Percentiles rank a stretch among this genome's conserved stretches.
Conservation (phyloP, 2,113 vertebrate genomes). For the Sclerurus mexicanus region DNA sequence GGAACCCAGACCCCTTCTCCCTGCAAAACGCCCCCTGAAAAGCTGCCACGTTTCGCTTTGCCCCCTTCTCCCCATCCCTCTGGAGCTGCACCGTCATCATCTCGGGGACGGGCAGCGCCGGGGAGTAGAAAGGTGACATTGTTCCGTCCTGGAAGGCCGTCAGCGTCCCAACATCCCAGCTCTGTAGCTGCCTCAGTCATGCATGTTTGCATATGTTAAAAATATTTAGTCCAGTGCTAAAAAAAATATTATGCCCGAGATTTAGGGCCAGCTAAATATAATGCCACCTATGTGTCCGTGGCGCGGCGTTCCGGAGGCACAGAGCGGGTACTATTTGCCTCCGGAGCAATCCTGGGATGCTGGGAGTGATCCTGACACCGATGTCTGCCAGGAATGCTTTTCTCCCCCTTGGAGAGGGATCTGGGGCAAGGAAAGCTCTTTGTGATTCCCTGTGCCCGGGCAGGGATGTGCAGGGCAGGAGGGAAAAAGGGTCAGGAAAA, state of each 20-base stretch:
- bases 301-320: not conserved
- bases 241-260: slow-evolving; percentile 66
- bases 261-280: slow-evolving; percentile 61
- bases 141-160: not conserved
- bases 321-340: slow-evolving; percentile 36
- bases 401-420: accelerated
- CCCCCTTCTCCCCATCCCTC: not conserved
- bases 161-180: not conserved
- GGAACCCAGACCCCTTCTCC: not conserved
- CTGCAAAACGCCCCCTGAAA: not conserved
- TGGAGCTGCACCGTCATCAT: not conserved
- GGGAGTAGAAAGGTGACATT: slow-evolving; percentile 47
- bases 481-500: not conserved
- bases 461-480: not conserved
- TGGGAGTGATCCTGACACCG: not conserved
- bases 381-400: not conserved
- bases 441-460: not conserved
- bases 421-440: not conserved
- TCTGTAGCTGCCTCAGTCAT: slow-evolving; percentile 41
- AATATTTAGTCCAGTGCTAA: slow-evolving; percentile 71
- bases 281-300: slow-evolving; percentile 59
- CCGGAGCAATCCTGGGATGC: not conserved
- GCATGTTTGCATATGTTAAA: slow-evolving; percentile 67
- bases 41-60: not conserved
- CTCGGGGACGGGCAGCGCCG: not conserved